Evolutionary conservation across 2,888 invertebrate genomes (phyloP).

Genomic region (Phyto melanocephala): DNA sequence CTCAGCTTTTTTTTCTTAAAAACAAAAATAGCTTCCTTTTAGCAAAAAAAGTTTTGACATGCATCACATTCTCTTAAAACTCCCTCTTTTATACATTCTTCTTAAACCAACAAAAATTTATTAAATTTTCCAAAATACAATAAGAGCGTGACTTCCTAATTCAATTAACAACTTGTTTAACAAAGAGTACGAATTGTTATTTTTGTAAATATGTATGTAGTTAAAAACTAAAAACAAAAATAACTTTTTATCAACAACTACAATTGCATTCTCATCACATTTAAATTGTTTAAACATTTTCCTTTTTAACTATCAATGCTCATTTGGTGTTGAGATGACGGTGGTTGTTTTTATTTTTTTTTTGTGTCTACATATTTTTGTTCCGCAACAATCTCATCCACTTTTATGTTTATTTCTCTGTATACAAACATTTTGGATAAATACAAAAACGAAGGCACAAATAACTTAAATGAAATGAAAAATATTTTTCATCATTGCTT

Average conservation of each 20-base stretch:
- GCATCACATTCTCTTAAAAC: no score
- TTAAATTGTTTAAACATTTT: neutral
- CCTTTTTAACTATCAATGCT: neutral
- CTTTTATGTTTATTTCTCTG: neutral
- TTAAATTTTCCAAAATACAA: neutral
- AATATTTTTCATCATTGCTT: neutral
- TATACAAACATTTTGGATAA: no score
- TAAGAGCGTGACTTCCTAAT: slow-evolving; percentile 46
- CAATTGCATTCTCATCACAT: neutral
- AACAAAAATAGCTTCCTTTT: no score
- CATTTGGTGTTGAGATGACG: neutral
- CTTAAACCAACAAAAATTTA: neutral
- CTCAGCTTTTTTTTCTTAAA: no score
- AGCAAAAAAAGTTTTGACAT: no score
- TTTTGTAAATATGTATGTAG: neutral
- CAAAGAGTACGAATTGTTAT: neutral
- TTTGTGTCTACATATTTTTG: no score
- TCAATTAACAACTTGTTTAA: slow-evolving; percentile 23
- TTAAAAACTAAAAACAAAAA: neutral
- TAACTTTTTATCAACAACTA: neutral
- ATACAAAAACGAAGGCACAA: neutral
- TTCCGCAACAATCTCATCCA: neutral
- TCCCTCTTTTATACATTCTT: neutral
- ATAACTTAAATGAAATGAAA: neutral
- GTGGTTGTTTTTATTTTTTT: neutral